phyloP scores from a whole-genome alignment of 2,797 vertebrate genomes.

The Crenuchus spilurus region DNA sequence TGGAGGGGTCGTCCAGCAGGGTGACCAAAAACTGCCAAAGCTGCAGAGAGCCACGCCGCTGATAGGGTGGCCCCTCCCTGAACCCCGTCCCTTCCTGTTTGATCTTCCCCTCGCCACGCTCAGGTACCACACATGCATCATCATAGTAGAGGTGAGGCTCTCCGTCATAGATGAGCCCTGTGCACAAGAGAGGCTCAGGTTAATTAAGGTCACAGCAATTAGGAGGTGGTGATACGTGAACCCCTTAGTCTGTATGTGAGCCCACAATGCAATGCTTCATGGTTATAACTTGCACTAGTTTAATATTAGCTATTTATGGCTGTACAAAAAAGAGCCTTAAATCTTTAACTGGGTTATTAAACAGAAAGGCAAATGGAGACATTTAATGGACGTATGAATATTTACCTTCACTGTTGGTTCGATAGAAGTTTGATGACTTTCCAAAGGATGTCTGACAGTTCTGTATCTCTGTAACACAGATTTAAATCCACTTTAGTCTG shows the following conservation, averaged over 20 bases:
- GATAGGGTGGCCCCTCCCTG: constrained; percentile 87
- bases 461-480: constrained; percentile 84
- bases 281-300: no score
- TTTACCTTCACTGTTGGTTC: constrained; percentile 81
- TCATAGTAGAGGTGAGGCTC: constrained; percentile 87
- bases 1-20: constrained; percentile 89
- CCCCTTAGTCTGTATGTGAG: no score
- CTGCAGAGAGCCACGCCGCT: constrained; percentile 91
- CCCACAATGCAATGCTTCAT: no score
- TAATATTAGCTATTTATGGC: no score
- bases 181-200: background rate
- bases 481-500: background rate
- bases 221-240: no score
- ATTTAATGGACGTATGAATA: background rate
- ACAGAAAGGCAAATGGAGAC: background rate
- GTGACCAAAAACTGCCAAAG: constrained; percentile 97
- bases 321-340: no score
- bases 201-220: background rate
- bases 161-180: constrained; percentile 86
- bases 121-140: constrained; percentile 91
- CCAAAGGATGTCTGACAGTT: constrained; percentile 89
- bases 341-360: background rate
- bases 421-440: constrained; percentile 80
- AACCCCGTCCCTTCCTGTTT: constrained; percentile 75
- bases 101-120: constrained; percentile 86